Base-by-base conservation (phyloP, 1,140 invertebrate species). In the Liolophura sinensis region DNA sequence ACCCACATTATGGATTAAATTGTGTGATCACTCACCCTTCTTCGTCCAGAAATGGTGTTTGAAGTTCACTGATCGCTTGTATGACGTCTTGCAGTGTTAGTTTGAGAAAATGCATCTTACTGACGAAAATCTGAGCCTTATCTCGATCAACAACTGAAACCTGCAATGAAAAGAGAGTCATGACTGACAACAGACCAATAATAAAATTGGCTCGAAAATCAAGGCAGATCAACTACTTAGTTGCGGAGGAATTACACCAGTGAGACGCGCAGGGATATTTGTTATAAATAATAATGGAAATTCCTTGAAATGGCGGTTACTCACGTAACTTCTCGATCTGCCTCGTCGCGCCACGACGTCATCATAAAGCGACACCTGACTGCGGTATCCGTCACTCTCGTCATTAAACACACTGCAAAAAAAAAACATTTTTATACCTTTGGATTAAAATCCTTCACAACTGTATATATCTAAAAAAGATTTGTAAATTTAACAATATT, bases 101-200 rank as follows among this genome's bases (percentile, higher is more conserved):
- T 16, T 65, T 72, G 12, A 81, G 58, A 25, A 69, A 68, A 24
- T 73, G 74, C 72, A 81, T 72, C 25, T 76, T 73, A 25, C 67
- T 61, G 22, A 73, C 67, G 54, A 79, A 70, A 57, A 75, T 64
- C 22, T 79, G 74, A 0, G 74, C 77, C 54, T 75, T 68, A 20
- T 78, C 78, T 1, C 60, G 48, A n/a, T 79, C 74, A 58, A 76
- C 46, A 74, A 65, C 77, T 76, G 67, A 47, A 62, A 69, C 52
- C 60, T 49, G 49, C 46, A 62, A 68, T 40, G 31, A 40, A 15
- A 62, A 22, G 0, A n/a, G n/a, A 52, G 12, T 31, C 24, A 18
- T 62, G 9, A 40, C n/a, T 40, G 31, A 40, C 31, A 40, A 9
- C 31, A 5, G 31, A 40, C 31, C 3, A 40, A 40, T 40, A 40